phyloP scores from a whole-genome alignment of 53 echinoderm and acorn worm genomes.

The Arbacia lixula region DNA sequence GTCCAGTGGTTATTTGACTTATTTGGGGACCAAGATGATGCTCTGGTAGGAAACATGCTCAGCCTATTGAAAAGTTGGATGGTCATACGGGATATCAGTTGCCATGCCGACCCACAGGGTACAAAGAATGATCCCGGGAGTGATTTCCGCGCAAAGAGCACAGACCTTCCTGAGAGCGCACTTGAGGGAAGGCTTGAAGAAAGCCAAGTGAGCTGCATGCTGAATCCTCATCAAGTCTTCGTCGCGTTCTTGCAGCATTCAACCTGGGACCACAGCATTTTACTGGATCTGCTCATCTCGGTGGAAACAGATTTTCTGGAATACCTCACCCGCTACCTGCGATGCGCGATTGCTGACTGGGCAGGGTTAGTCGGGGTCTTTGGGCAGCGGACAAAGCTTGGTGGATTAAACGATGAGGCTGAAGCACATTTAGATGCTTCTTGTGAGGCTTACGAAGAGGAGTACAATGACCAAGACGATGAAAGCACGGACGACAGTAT shows the following conservation, averaged over 20 bases:
- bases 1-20: slow-evolving; percentile 69
- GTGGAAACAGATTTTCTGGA: slow-evolving; percentile 81
- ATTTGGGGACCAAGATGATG: slow-evolving; percentile 88
- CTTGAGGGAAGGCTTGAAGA: neutral
- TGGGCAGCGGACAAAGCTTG: neutral
- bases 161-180: neutral
- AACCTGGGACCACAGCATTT: slow-evolving; percentile 79
- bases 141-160: neutral
- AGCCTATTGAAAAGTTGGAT: slow-evolving; percentile 43
- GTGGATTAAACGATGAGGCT: neutral
- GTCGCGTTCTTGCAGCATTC: slow-evolving; percentile 63
- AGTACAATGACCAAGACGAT: neutral
- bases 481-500: neutral
- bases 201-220: neutral
- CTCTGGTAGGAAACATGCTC: slow-evolving; percentile 62
- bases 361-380: slow-evolving; percentile 27
- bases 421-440: neutral
- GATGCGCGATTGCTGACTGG: slow-evolving; percentile 66
- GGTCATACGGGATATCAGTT: no score
- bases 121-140: neutral
- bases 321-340: slow-evolving; percentile 80
- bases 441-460: slow-evolving; percentile 9
- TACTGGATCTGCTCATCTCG: slow-evolving; percentile 89
- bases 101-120: neutral
- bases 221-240: slow-evolving; percentile 80